These are phyloP conservation scores for Desmophyllum pertusum DNA, from an alignment of 92 coral and sea anemone species.

Conservation along the genomic window DNA sequence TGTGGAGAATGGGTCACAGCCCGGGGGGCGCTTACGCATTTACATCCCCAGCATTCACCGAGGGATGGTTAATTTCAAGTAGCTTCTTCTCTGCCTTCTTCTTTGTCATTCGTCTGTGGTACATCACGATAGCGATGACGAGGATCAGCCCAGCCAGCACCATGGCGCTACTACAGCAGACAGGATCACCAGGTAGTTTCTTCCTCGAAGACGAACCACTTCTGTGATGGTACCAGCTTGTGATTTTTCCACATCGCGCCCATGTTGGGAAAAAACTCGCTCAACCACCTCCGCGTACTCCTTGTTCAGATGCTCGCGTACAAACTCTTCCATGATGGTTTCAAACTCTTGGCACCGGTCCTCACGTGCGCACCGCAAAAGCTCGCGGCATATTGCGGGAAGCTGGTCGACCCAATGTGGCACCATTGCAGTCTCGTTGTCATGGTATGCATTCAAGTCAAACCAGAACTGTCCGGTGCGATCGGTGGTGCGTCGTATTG, in stretches of 20 bases:
- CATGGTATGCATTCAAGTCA: conserved; percentile 29
- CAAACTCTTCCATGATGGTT: conserved; percentile 20
- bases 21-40: not conserved
- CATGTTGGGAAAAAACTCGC: conserved; percentile 33
- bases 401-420: conserved; percentile 46
- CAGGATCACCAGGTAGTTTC: not conserved
- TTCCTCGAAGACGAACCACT: conserved; percentile 10
- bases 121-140: not conserved
- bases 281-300: conserved; percentile 23
- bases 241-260: conserved; percentile 30
- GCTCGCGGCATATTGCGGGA: conserved; percentile 34
- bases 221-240: conserved; percentile 14
- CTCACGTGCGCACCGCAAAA: conserved; percentile 40
- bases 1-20: too few species aligned
- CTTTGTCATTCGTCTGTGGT: conserved; percentile 12
- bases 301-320: conserved; percentile 36
- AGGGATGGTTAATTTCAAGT: not conserved
- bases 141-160: conserved; percentile 1
- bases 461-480: conserved; percentile 58
- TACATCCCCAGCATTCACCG: not conserved
- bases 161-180: conserved; percentile 20
- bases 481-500: conserved; percentile 52
- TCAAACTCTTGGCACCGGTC: conserved; percentile 44
- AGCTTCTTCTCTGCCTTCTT: not conserved
- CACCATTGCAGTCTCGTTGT: conserved; percentile 27